Conservation (phyloP, 2,113 vertebrate species). For the Sylvia atricapilla region DNA sequence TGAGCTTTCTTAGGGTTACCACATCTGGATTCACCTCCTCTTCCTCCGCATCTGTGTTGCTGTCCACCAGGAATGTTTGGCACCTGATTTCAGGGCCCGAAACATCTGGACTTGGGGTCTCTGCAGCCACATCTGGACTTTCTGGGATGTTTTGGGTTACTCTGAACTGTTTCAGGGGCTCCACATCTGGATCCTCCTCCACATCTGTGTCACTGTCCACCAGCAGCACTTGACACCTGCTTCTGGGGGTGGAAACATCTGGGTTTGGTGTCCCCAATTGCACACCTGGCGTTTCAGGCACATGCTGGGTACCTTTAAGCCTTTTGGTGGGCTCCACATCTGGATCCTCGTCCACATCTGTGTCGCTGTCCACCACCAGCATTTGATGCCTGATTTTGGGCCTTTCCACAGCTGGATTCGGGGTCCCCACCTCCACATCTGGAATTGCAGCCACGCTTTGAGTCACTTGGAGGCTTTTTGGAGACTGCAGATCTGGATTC, state of each 20-base stretch:
- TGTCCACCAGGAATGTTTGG: not conserved
- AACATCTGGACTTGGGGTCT: not conserved
- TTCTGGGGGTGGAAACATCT: fast-evolving
- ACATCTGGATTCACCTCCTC: not conserved
- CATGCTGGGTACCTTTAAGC: fast-evolving
- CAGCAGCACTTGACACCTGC: fast-evolving
- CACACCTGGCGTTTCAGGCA: fast-evolving
- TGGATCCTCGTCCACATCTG: not conserved
- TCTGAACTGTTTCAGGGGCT: fast-evolving
- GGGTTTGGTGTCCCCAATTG: fast-evolving
- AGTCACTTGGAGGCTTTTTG: fast-evolving
- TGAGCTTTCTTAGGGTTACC: not conserved
- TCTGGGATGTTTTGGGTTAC: fast-evolving
- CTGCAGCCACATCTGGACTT: not conserved
- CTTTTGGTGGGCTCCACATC: not conserved
- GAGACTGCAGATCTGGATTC: not conserved
- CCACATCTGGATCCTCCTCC: not conserved
- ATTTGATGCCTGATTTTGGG: fast-evolving
- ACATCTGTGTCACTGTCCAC: not conserved
- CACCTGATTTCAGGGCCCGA: fast-evolving
- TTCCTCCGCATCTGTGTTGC: not conserved
- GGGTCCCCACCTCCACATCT: not conserved
- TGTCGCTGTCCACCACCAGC: not conserved
- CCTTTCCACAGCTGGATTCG: not conserved
- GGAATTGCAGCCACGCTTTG: fast-evolving